phyloP scores from a whole-genome alignment of 1,140 invertebrate genomes.

The Drosophila sulfurigaster region DNA sequence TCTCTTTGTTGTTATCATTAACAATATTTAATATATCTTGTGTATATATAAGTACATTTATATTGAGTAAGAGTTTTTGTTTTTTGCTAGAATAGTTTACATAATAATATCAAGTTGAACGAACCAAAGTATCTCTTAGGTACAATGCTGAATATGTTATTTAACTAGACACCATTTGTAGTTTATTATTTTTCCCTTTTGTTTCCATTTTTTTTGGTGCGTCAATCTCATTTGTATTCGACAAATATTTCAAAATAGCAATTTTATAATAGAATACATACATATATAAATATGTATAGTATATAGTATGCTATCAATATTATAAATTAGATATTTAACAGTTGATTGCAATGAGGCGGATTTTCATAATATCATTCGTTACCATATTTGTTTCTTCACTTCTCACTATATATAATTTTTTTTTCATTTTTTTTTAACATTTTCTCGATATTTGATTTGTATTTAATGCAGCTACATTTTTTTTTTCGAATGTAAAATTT shows the following conservation, averaged over 20 bases:
- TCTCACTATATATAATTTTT: slow-evolving; percentile 13
- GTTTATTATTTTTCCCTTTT: slow-evolving; percentile 35
- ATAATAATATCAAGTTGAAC: slow-evolving; percentile 45
- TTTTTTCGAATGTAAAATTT: background rate
- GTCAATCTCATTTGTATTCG: slow-evolving; percentile 42
- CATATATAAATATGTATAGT: slow-evolving; percentile 41
- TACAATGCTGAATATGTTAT: slow-evolving; percentile 43
- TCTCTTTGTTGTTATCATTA: slow-evolving; percentile 15
- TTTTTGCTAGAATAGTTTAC: slow-evolving; percentile 45
- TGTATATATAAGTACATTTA: slow-evolving; percentile 31
- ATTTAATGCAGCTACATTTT: slow-evolving; percentile 32
- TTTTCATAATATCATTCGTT: slow-evolving; percentile 82
- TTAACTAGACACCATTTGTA: slow-evolving; percentile 44
- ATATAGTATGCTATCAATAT: slow-evolving; percentile 47
- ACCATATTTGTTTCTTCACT: slow-evolving; percentile 65
- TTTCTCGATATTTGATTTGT: slow-evolving; percentile 18
- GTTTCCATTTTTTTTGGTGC: slow-evolving; percentile 51
- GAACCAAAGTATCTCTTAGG: slow-evolving; percentile 69
- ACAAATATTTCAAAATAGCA: slow-evolving; percentile 45
- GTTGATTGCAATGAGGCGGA: slow-evolving; percentile 82
- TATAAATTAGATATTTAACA: slow-evolving; percentile 75
- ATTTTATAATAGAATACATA: slow-evolving; percentile 36
- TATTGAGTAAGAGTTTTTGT: slow-evolving; percentile 49
- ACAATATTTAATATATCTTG: slow-evolving; percentile 34
- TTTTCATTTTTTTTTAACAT: slow-evolving; percentile 16